Conservation (phyloP, 2,888 invertebrate species). For the Cantharis nigra region DNA sequence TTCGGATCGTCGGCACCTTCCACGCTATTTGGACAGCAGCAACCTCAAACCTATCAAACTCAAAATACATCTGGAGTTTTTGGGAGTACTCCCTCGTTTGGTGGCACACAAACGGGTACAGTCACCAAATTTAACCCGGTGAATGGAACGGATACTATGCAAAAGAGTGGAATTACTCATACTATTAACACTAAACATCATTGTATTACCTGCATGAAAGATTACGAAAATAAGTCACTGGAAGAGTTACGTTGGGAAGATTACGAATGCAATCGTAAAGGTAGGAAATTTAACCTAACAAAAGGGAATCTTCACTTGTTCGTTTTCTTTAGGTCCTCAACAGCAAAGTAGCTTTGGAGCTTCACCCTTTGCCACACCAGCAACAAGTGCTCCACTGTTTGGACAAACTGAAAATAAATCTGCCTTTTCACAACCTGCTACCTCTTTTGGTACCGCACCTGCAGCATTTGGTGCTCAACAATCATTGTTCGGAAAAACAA, state of each 20-base stretch:
- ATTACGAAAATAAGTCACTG: conserved; percentile 91
- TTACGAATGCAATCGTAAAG: conserved; percentile 88
- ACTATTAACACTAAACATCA: conserved; percentile 92
- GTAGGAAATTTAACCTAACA: conserved; percentile 53
- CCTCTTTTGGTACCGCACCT: conserved; percentile 60
- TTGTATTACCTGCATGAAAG: conserved; percentile 98
- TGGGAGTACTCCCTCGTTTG: conserved; percentile 56
- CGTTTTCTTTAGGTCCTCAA: conserved; percentile 47
- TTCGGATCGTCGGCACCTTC: conserved; percentile 26
- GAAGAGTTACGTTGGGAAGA: conserved; percentile 95
- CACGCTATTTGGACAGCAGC: conserved; percentile 41
- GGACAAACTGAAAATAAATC: conserved; percentile 65
- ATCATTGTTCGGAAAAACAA: background rate
- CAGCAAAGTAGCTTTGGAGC: conserved; percentile 48
- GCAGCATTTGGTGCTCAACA: conserved; percentile 54
- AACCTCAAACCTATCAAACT: conserved; percentile 48
- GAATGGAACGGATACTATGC: conserved; percentile 87
- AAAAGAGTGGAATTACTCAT: conserved; percentile 83
- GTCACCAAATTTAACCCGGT: conserved; percentile 86
- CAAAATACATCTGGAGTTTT: conserved; percentile 53
- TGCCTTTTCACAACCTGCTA: conserved; percentile 38
- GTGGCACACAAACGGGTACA: conserved; percentile 65
- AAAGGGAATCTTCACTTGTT: conserved; percentile 30
- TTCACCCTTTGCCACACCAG: conserved; percentile 58
- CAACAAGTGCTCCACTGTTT: conserved; percentile 58